Base-by-base conservation (phyloP, 2,797 vertebrate species). In the Halcyon badia region DNA sequence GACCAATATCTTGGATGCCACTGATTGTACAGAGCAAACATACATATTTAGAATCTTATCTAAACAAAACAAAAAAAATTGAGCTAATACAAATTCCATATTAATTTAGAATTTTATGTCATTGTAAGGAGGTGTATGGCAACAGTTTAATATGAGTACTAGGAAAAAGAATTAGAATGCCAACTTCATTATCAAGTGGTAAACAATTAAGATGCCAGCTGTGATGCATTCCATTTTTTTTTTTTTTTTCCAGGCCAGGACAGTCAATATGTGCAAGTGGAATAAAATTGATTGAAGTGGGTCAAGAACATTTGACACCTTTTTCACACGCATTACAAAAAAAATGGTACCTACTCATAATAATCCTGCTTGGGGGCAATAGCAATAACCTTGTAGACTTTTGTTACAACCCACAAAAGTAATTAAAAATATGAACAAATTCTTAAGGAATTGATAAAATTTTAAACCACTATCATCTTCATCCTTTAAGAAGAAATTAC, bases 141-240 rank as follows among this genome's bases (percentile, higher is more conserved):
- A 89, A 75, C 17, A 46, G 19, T 76, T 58, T 69, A 83, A 37
- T 57, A 60, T 11, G 25, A 64, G 12, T 42, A 68, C 76, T 65
- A 68, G 10, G 11, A 48, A 73, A 69, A 65, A 20, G 87, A n/a
- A 11, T 11, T 37, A 73, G 30, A 83, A 77, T 69, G 15, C 9
- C 17, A 92, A 9, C 13, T 80, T 78, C 49, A 87, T 37, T 13
- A 90, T 28, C 5, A 62, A 75, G 13, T 46, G 31, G 22, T 31
- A 79, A 97, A 87, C 31, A 83, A 80, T 46, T 60, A 72, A 84
- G 11, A 62, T 71, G 26, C 7, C 58, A 68, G 30, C 15, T 79
- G 28, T 89, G 31, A 68, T 58, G 9, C 1, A 48, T 35, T 49
- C 14, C 2, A 15, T 60, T 5, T 30, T 54, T 60, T 49, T 58